These are phyloP conservation scores for Troilus luridus DNA, from an alignment of 2,888 invertebrate genomes.

Conservation along the genomic window DNA sequence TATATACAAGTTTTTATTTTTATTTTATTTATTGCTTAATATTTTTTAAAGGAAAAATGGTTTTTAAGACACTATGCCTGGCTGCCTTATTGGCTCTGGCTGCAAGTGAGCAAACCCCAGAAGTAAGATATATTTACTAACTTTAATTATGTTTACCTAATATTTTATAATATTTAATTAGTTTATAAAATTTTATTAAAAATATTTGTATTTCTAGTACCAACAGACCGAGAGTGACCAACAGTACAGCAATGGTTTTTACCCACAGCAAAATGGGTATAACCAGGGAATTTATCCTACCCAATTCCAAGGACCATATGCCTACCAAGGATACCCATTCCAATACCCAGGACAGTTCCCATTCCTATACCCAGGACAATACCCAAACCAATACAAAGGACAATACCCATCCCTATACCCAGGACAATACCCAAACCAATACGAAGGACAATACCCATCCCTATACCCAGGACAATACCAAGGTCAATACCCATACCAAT, in stretches of 20 bases:
- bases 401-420: neutral
- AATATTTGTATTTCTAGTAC: neutral
- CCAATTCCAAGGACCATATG: neutral
- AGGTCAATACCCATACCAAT: conserved; percentile 1
- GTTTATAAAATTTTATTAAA: neutral
- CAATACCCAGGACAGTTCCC: no score
- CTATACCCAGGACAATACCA: neutral
- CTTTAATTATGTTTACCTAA: neutral
- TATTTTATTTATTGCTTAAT: no score
- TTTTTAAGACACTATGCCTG: neutral
- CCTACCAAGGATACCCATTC: neutral
- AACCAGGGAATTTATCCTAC: neutral
- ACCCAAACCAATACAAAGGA: neutral
- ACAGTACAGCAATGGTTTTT: neutral
- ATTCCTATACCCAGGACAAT: no score
- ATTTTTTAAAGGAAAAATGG: neutral
- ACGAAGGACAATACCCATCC: neutral
- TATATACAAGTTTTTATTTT: no score
- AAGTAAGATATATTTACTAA: neutral
- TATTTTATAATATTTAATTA: neutral
- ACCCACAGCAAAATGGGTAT: neutral
- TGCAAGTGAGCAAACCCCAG: neutral
- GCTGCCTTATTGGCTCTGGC: neutral
- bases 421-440: neutral
- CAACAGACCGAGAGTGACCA: neutral